Conservation (phyloP, 2,888 invertebrate genomes). For the Penaeus monodon region DNA sequence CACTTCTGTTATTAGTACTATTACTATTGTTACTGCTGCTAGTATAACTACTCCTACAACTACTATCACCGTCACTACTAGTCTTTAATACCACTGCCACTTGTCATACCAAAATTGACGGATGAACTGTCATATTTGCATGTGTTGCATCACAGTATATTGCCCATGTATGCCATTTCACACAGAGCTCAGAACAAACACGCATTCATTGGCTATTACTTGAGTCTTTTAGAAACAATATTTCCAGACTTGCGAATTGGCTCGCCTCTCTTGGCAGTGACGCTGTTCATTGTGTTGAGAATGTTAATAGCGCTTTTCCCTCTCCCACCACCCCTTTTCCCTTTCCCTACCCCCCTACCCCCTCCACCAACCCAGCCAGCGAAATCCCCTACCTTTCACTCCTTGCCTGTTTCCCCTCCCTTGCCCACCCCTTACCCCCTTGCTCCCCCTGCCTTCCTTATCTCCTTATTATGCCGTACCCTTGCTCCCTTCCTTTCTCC, state of each 20-base stretch:
- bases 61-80: background rate
- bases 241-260: conserved; percentile 20
- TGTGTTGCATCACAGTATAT: conserved; percentile 28
- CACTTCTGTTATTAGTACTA: too few species aligned
- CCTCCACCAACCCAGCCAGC: too few species aligned
- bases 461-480: too few species aligned
- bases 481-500: too few species aligned
- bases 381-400: too few species aligned
- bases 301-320: conserved; percentile 38
- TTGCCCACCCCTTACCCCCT: too few species aligned
- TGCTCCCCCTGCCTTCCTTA: too few species aligned
- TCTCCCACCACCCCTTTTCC: background rate
- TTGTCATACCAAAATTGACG: background rate
- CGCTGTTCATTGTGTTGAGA: conserved; percentile 41
- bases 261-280: conserved; percentile 33
- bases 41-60: too few species aligned
- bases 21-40: too few species aligned
- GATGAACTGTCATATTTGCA: conserved; percentile 30
- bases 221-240: conserved; percentile 22
- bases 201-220: conserved; percentile 33
- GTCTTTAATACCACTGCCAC: background rate
- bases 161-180: conserved; percentile 26
- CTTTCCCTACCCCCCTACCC: too few species aligned
- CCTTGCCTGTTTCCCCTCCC: too few species aligned
- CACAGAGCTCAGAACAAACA: conserved; percentile 31